A percentile compares a stretch with the other conserved stretches of the same genome.
Evolutionary conservation across 2,113 vertebrate genomes (phyloP).

Genomic region (Takifugu flavidus): DNA sequence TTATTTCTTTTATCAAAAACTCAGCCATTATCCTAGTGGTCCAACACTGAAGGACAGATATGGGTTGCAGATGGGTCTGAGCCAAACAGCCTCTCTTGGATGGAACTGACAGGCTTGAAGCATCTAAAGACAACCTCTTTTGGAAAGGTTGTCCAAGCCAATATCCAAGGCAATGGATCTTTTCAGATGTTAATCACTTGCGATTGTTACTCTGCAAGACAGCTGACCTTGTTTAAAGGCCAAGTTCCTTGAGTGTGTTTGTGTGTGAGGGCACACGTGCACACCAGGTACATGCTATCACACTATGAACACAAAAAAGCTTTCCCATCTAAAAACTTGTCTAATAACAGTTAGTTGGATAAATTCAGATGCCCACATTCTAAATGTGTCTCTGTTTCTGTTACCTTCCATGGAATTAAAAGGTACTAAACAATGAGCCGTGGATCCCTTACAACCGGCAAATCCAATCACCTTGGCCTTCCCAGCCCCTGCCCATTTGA

Average conservation of each 20-base stretch:
- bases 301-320: background rate
- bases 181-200: conserved; percentile 55
- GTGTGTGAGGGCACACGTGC: conserved; percentile 3
- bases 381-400: conserved; percentile 10
- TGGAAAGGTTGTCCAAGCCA: conserved; percentile 60
- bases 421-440: conserved; percentile 1
- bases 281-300: conserved; percentile 6
- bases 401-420: background rate
- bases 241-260: conserved; percentile 2
- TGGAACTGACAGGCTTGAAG: conserved; percentile 62
- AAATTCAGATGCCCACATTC: background rate
- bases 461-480: conserved; percentile 50
- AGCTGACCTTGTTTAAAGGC: conserved; percentile 61
- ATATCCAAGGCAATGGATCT: conserved; percentile 65
- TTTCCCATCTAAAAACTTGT: conserved; percentile 8
- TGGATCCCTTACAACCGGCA: conserved; percentile 46
- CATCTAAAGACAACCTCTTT: conserved; percentile 54
- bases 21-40: too few relatives aligned
- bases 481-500: conserved; percentile 57
- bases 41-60: background rate
- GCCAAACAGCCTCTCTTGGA: conserved; percentile 35
- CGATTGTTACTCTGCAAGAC: conserved; percentile 51
- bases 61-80: conserved; percentile 53
- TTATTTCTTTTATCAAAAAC: too few relatives aligned
- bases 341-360: background rate